phyloP scores from a whole-genome alignment of 2,797 vertebrate species.

The Malacoraja senta region DNA sequence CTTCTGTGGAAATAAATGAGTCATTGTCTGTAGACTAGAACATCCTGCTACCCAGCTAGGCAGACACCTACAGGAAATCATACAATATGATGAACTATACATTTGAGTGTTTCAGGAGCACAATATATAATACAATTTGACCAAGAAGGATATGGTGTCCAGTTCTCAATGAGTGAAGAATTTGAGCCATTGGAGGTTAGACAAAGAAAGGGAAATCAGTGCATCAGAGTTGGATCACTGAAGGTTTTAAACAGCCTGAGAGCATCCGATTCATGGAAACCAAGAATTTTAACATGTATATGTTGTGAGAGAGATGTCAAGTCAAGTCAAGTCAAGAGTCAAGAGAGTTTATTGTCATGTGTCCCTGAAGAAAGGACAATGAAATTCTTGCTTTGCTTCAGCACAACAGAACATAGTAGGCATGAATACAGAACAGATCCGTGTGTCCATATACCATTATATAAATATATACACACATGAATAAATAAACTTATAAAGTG shows the following conservation, averaged over 20 bases:
- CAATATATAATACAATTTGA: background rate
- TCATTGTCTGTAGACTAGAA: conserved; percentile 7
- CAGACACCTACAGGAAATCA: background rate
- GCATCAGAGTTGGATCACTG: background rate
- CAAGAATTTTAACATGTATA: background rate
- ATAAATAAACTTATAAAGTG: too few relatives aligned
- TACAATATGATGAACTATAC: background rate
- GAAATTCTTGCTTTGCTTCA: too few relatives aligned
- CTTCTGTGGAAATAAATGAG: conserved; percentile 11
- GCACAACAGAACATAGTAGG: too few relatives aligned
- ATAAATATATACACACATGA: too few relatives aligned
- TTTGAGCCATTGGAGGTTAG: background rate
- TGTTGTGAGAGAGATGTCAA: too few relatives aligned
- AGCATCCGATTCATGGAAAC: background rate
- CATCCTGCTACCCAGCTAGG: background rate
- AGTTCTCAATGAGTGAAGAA: background rate
- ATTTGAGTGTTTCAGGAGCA: background rate
- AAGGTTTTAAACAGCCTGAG: background rate
- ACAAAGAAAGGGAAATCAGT: background rate
- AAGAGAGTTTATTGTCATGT: too few relatives aligned
- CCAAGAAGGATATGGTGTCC: background rate
- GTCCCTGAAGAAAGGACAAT: too few relatives aligned
- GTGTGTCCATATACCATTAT: too few relatives aligned
- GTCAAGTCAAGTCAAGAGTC: too few relatives aligned
- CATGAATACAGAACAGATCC: too few relatives aligned